Base-by-base conservation (phyloP, 2,797 vertebrate species). In the Mus spretus region DNA sequence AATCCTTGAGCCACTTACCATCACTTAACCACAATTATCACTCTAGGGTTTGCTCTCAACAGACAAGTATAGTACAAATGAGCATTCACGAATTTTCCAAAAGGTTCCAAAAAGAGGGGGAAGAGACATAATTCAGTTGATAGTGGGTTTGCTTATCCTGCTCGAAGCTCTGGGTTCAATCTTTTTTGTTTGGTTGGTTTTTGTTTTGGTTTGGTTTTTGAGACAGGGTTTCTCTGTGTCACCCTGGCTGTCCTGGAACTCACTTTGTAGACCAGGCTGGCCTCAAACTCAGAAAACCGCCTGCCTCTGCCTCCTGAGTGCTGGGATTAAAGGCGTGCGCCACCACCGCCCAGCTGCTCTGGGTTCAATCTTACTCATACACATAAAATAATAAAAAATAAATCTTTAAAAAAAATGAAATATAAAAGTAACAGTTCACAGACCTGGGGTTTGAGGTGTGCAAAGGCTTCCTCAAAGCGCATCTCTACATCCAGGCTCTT, bases 391-490 rank as follows among this genome's bases (percentile, higher is more conserved):
- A 81, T 24, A 75, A 40, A 40, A 74, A 74, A 24, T 40, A 75
- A 75, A 75, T 44, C 63, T 28, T 65, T 53, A 12, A 47, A 53
- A 1, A n/a, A 12, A 57, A 31, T 20, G 9, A 94, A 95, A 92
- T 31, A 83, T 19, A 53, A 85, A 82, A 93, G 44, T 24, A 40
- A 53, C 82, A 9, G 79, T 92, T 79, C 57, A 97, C 97, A 94
- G 65, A 99, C 99, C 99, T 99, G 99, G 67, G 99, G 98, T 97
- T 99, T 98, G 65, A 99, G 34, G 0, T 98, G 98, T 79, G 98
- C 97, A 91, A 99, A 86, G 0, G 99, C 99, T 94, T 99, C 99
- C 97, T 99, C 99, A 98, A 99, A 99, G 95, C 98, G 98, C 93
- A 20, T 67, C 40, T 91, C 96, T 40, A 99, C 34, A 4, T 98